Conservation (phyloP, 2,113 vertebrate species). For the Danio rerio region GRCz12tu NC_133189.1:47512501-47513000, state of each 20-base stretch:
- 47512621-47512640: too few species aligned
- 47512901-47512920: slow-evolving; percentile 25
- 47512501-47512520: too few species aligned
- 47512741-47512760: not conserved
- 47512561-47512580: too few species aligned
- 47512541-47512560: too few species aligned
- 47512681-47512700: not conserved
- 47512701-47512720: not conserved
- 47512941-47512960: slow-evolving; percentile 37
- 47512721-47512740: not conserved
- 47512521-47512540: too few species aligned
- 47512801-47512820: slow-evolving; percentile 22
- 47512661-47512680: not conserved
- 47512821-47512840: not conserved
- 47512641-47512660: too few species aligned
- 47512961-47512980: slow-evolving; percentile 17
- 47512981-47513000: slow-evolving; percentile 68
- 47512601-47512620: too few species aligned
- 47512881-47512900: not conserved
- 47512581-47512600: too few species aligned
- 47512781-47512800: not conserved
- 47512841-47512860: not conserved
- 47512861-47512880: slow-evolving; percentile 29
- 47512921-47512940: slow-evolving; percentile 1
- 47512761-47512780: slow-evolving; percentile 4